Percentiles rank a stretch among this genome's conserved stretches.
These are phyloP conservation scores for Columba livia DNA, from an alignment of 2,113 vertebrate species.

Conservation along the genomic window DNA sequence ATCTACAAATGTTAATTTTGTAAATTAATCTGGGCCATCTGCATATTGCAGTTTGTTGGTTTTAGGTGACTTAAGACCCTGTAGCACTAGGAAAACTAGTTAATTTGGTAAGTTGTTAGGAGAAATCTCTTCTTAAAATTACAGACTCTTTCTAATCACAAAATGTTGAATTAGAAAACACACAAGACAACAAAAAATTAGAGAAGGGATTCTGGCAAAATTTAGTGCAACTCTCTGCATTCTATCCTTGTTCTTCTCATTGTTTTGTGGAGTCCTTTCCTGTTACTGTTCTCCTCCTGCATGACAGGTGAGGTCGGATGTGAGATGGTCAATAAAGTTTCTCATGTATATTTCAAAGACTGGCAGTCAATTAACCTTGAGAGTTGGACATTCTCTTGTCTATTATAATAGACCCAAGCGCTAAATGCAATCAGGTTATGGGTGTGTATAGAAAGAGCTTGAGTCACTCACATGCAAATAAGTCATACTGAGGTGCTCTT, in stretches of 20 bases:
- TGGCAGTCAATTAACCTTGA: conserved; percentile 75
- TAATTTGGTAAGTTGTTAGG: background rate
- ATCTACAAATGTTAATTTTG: background rate
- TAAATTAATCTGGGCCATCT: background rate
- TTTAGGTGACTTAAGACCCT: background rate
- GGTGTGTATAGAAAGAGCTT: background rate
- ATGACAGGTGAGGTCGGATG: conserved; percentile 68
- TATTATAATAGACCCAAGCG: conserved; percentile 15
- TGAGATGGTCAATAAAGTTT: conserved; percentile 63
- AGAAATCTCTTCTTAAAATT: background rate
- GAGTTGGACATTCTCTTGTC: conserved; percentile 58
- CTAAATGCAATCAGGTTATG: background rate
- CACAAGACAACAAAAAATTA: background rate
- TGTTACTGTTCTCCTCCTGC: background rate
- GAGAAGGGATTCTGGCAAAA: background rate
- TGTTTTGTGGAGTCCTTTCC: conserved; percentile 38
- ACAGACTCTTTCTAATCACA: background rate
- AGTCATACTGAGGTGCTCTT: background rate
- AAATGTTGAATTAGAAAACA: background rate
- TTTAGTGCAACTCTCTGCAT: conserved; percentile 1
- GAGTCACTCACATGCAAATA: background rate
- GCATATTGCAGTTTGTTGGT: background rate
- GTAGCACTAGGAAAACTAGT: background rate
- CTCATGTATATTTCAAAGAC: conserved; percentile 74
- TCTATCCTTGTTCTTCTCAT: conserved; percentile 54